Percentiles rank a stretch among this genome's conserved stretches.
Conservation (phyloP, 2,797 vertebrate genomes). For the Bothrops alternatus region DNA sequence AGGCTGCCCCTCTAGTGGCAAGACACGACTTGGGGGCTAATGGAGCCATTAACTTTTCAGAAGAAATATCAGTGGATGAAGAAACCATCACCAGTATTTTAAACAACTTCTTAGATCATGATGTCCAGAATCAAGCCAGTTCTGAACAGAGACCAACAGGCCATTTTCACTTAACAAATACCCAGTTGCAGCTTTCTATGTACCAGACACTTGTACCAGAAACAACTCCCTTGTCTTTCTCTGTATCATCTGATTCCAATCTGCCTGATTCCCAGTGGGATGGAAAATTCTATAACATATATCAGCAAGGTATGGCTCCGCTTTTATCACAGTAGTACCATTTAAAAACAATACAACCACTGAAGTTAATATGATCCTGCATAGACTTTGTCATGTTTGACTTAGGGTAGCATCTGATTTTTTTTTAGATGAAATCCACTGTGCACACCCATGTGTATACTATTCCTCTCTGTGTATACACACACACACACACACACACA, state of each 20-base stretch:
- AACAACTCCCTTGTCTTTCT: not conserved
- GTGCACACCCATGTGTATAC: not conserved
- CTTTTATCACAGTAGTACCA: not conserved
- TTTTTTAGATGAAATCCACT: not conserved
- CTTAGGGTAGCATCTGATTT: not conserved
- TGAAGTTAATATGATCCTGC: not conserved
- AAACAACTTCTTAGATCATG: slow-evolving; percentile 11
- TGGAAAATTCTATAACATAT: not conserved
- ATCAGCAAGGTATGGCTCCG: not conserved
- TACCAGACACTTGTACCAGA: not conserved
- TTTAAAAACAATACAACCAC: not conserved
- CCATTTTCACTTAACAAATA: not conserved
- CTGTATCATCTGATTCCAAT: not conserved
- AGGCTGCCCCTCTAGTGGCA: not conserved
- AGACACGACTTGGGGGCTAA: not conserved
- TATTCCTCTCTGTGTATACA: not conserved
- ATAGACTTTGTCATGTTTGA: not conserved
- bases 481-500: no score
- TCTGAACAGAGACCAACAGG: not conserved
- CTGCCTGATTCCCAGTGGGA: slow-evolving; percentile 4
- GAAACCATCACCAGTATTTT: slow-evolving; percentile 15
- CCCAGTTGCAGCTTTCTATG: not conserved
- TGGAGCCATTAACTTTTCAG: not conserved
- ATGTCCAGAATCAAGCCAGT: not conserved
- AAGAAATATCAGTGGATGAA: slow-evolving; percentile 21